Conservation (phyloP, 2,113 vertebrate species). For the Oreocharis arfaki region DNA sequence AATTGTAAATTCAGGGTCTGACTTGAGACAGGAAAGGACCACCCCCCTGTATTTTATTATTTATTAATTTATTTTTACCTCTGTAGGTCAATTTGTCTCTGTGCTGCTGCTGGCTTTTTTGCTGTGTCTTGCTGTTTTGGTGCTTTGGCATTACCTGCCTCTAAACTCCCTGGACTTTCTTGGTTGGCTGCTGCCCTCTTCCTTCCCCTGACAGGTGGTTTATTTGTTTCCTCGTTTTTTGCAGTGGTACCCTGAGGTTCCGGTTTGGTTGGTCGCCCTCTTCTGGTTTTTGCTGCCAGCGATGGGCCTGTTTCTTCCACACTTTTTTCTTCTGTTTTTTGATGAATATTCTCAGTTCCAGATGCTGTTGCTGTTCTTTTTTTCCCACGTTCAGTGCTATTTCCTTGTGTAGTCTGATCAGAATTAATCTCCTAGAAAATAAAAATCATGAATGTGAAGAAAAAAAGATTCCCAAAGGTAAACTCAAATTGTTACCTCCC, state of each 20-base stretch:
- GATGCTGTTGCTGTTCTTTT: slow-evolving; percentile 77
- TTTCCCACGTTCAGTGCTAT: slow-evolving; percentile 78
- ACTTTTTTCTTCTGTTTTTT: slow-evolving; percentile 77
- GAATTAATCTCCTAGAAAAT: slow-evolving; percentile 78
- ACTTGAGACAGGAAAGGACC: background rate
- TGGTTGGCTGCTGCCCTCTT: slow-evolving; percentile 82
- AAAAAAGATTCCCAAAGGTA: background rate
- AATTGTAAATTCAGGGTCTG: background rate
- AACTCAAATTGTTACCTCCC: background rate
- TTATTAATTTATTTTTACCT: slow-evolving; percentile 74
- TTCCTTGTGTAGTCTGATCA: slow-evolving; percentile 76
- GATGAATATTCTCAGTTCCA: slow-evolving; percentile 81
- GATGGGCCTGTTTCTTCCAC: slow-evolving; percentile 73
- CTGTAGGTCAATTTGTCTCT: slow-evolving; percentile 94
- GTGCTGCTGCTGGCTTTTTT: slow-evolving; percentile 86
- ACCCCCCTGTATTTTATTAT: background rate
- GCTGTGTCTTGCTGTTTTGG: slow-evolving; percentile 90
- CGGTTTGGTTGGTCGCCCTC: slow-evolving; percentile 83
- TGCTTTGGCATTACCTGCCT: slow-evolving; percentile 89
- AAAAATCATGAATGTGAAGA: background rate
- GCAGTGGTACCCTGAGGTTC: slow-evolving; percentile 77
- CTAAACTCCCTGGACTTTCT: slow-evolving; percentile 78
- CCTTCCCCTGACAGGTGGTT: slow-evolving; percentile 82
- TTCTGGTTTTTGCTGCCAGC: slow-evolving; percentile 77
- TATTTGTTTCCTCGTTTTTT: slow-evolving; percentile 79